A percentile compares a stretch with the other conserved stretches of the same genome.
Conservation (phyloP, 2,113 vertebrate species). For the Mugil cephalus region DNA sequence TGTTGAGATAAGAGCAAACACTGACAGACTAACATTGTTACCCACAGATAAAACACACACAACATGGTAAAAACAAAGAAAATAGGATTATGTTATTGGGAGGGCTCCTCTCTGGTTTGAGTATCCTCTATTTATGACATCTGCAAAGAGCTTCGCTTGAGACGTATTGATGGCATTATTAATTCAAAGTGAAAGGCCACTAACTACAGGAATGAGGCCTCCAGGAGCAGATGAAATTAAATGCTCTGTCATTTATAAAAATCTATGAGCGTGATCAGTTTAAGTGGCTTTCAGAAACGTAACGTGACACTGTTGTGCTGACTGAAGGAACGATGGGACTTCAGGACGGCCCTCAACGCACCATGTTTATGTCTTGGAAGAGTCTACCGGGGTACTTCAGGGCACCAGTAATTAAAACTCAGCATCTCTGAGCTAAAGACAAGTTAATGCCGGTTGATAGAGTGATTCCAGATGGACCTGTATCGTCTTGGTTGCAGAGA, state of each 20-base stretch:
- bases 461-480: background rate
- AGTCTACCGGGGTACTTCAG: background rate
- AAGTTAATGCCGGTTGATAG: background rate
- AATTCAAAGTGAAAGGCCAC: constrained; percentile 59
- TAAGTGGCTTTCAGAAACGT: constrained; percentile 52
- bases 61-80: too few relatives aligned
- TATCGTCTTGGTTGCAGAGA: background rate
- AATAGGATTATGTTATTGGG: too few relatives aligned
- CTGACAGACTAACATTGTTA: too few relatives aligned
- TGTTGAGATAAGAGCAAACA: too few relatives aligned
- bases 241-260: constrained; percentile 61
- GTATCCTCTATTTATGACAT: background rate
- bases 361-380: constrained; percentile 10
- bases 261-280: constrained; percentile 59
- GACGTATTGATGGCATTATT: constrained; percentile 54
- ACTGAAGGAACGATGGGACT: background rate
- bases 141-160: constrained; percentile 7
- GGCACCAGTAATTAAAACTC: background rate
- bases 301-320: constrained; percentile 33
- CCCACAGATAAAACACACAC: too few relatives aligned
- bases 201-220: constrained; percentile 52
- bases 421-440: background rate
- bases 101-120: too few relatives aligned
- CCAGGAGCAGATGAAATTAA: constrained; percentile 64
- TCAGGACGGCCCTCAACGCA: constrained; percentile 9